Percentiles rank a stretch among this genome's conserved stretches.
These are phyloP conservation scores for Acanthisitta chloris DNA, from an alignment of 2,113 vertebrate species.

Conservation along the genomic window DNA sequence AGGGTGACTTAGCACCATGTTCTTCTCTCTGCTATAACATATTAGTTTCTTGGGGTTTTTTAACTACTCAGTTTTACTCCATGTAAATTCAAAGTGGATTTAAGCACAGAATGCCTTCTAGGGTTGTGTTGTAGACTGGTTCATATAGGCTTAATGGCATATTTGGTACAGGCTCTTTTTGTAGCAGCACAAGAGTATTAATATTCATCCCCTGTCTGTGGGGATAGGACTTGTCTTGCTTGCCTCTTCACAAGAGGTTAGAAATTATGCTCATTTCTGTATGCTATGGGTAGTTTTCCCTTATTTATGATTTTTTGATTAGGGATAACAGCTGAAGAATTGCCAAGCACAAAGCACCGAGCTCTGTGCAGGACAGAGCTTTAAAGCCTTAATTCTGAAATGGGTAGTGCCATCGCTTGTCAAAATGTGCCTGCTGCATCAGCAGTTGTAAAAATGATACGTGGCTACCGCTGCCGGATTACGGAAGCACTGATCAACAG, in stretches of 20 bases:
- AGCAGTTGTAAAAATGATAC: not conserved
- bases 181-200: not conserved
- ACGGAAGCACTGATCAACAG: not conserved
- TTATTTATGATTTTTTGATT: not conserved
- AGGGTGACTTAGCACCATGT: not conserved
- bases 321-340: constrained; percentile 9
- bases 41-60: not conserved
- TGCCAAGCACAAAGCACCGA: not conserved
- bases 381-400: not conserved
- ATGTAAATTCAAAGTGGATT: not conserved
- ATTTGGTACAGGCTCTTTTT: not conserved
- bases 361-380: not conserved
- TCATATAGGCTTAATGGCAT: not conserved
- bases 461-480: not conserved
- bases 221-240: not conserved
- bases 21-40: not conserved
- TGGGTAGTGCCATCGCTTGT: not conserved
- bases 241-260: not conserved
- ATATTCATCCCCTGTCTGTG: not conserved
- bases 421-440: not conserved
- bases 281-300: not conserved
- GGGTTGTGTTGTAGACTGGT: not conserved
- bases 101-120: not conserved
- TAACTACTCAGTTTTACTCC: not conserved
- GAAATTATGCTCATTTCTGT: not conserved